phyloP scores from a whole-genome alignment of 2,888 invertebrate species.

The Campopleginae sp. region DNA sequence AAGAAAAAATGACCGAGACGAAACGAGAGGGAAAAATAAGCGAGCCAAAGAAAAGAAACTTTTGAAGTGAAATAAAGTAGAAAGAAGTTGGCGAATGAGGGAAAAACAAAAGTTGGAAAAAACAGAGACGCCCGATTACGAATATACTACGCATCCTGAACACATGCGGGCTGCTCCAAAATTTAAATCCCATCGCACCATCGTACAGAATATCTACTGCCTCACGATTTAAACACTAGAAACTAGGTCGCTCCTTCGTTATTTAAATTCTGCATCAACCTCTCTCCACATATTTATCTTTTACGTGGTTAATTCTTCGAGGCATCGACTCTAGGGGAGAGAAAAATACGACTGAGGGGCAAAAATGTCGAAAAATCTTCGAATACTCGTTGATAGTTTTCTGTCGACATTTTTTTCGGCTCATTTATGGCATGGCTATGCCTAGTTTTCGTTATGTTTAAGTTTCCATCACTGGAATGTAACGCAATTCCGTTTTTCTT shows the following conservation, averaged over 20 bases:
- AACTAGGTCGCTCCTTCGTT: slow-evolving; percentile 3
- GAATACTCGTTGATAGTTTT: too few species aligned
- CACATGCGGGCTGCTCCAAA: slow-evolving; percentile 74
- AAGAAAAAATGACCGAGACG: neutral
- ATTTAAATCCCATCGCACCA: slow-evolving; percentile 60
- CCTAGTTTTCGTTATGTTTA: too few species aligned
- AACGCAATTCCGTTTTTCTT: too few species aligned
- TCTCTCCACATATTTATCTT: neutral
- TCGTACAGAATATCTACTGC: slow-evolving; percentile 12
- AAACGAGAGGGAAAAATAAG: neutral
- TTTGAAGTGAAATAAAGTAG: neutral
- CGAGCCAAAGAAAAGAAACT: slow-evolving; percentile 9
- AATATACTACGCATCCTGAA: slow-evolving; percentile 75
- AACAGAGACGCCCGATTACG: neutral
- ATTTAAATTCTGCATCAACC: neutral
- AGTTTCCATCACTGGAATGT: too few species aligned
- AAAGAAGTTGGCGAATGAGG: neutral
- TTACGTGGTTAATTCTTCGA: neutral
- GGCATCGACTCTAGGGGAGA: neutral
- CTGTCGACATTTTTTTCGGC: too few species aligned
- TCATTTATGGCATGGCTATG: too few species aligned
- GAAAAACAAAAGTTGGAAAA: neutral
- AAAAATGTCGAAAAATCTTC: neutral
- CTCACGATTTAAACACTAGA: slow-evolving; percentile 13
- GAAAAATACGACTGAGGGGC: neutral